Conservation (phyloP, 2,113 vertebrate genomes). For the Tetrax tetrax region DNA sequence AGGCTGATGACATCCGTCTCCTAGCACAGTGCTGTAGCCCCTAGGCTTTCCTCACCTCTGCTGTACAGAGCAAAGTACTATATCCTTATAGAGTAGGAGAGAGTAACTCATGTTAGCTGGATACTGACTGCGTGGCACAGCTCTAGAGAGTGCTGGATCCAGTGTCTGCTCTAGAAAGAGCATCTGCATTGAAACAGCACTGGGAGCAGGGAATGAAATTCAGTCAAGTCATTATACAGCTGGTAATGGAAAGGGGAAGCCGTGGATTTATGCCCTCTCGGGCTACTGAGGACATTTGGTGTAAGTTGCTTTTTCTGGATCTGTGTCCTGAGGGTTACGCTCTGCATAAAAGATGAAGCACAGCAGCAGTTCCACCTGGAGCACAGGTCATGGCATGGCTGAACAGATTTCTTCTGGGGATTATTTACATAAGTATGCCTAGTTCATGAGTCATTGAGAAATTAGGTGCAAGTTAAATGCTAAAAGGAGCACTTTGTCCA, state of each 20-base stretch:
- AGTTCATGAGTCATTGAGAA: neutral
- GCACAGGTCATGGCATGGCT: neutral
- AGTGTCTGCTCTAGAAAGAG: neutral
- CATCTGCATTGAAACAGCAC: neutral
- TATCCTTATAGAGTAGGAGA: neutral
- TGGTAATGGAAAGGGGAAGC: neutral
- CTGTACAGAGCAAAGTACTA: neutral
- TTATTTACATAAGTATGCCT: neutral
- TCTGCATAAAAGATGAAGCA: neutral
- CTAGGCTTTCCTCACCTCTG: neutral
- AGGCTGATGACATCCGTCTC: neutral
- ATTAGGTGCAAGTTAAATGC: neutral
- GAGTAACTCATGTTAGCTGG: neutral
- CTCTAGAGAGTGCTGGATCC: neutral
- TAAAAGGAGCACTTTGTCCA: neutral
- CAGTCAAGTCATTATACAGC: neutral
- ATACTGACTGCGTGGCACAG: neutral
- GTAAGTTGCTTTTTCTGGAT: neutral
- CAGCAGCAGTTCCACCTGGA: neutral
- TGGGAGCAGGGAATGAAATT: neutral
- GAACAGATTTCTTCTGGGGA: accelerated
- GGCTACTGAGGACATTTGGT: neutral
- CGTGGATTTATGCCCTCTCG: neutral
- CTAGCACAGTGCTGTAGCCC: neutral
- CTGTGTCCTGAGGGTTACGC: neutral